Evolutionary conservation across 2,888 invertebrate genomes (phyloP).

Genomic region (Bursaphelenchus okinawaensis): DNA sequence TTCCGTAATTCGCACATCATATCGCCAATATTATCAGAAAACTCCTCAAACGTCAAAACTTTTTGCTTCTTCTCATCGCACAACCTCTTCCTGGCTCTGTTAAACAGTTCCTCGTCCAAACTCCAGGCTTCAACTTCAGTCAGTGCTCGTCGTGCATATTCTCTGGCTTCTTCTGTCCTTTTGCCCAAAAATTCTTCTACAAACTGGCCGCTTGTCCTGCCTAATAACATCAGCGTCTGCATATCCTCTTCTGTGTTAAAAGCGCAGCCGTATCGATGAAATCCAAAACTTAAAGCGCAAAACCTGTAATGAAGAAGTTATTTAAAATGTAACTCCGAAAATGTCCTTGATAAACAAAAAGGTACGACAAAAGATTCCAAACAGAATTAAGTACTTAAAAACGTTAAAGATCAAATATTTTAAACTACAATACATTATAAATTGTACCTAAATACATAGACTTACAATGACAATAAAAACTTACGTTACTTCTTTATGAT

Average conservation of each 20-base stretch:
- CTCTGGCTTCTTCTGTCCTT: slow-evolving; percentile 1
- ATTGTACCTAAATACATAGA: too few species aligned
- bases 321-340: too few species aligned
- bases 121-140: not conserved
- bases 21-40: slow-evolving; percentile 1
- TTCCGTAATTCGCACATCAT: slow-evolving; percentile 10
- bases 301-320: not conserved
- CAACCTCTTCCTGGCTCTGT: not conserved
- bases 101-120: not conserved
- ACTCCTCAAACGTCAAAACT: not conserved
- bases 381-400: too few species aligned
- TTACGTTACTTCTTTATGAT: not conserved
- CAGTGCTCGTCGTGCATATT: not conserved
- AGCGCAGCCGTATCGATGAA: not conserved
- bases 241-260: not conserved
- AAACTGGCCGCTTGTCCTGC: not conserved
- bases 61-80: not conserved
- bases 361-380: too few species aligned
- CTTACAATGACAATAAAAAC: too few species aligned
- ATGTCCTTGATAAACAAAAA: too few species aligned
- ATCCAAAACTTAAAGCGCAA: not conserved
- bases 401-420: too few species aligned
- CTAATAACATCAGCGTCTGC: slow-evolving; percentile 2
- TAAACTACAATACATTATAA: too few species aligned
- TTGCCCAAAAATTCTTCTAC: slow-evolving; percentile 9